Base-by-base conservation (phyloP, 1,140 invertebrate species). In the Melipona quadrifasciata region DNA sequence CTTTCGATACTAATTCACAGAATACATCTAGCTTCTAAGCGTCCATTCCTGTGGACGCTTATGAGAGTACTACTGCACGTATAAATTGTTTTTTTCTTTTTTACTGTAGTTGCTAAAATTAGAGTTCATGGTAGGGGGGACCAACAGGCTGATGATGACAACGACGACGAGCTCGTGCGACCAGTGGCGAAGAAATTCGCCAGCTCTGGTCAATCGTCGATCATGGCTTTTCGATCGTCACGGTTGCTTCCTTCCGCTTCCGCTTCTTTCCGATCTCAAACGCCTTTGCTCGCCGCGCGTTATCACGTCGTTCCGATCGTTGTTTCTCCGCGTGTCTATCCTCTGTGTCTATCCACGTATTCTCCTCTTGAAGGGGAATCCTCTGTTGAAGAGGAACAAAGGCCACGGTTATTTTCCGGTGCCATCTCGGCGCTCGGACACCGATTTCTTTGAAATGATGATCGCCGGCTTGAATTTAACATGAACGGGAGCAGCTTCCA, bases 401-500 rank as follows among this genome's bases (percentile, higher is more conserved):
- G 75, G 58, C 24, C 24, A 24, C 51, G 34, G 58, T 77, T 77
- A 77, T 65, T 77, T 77, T 77, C 27, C 58, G 51, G 10, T 24
- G 10, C 39, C n/a, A 17, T 19, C n/a, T 64, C 51, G 31, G 31
- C 4, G 27, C 21, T 21, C 1, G 39, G 16, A 39, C 39, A 19
- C 0, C 21, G 61, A 12, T 65, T 53, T 65, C 58, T 77, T 51
- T 65, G 39, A 77, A 77, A 27, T 21, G 75, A 47, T 51, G 75
- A 77, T 78, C 75, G 24, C 12, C 4, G 17, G 19, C 24, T 65
- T 65, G 75, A 78, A 78, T 78, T 65, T 78, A 78, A 78, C 75
- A 78, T 67, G 75, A 78, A 78, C 39, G 61, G 51, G 34, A 12
- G 11, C 21, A 61, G 34, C 21, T 17, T 77, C 61, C 6, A 27